These are phyloP conservation scores for Temnothorax unifasciatus DNA, from an alignment of 2,888 invertebrate genomes.

Conservation along the genomic window DNA sequence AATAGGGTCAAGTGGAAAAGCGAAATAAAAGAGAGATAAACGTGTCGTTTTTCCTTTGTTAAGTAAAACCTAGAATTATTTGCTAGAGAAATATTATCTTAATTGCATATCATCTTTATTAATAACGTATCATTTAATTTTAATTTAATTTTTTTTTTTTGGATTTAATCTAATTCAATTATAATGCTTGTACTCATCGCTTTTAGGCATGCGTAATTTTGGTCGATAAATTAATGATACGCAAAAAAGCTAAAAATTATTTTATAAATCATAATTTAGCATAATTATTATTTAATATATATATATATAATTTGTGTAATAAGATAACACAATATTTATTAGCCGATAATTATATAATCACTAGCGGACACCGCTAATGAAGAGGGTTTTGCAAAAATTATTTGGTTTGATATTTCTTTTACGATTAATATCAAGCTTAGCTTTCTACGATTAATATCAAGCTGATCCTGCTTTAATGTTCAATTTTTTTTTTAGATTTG, in stretches of 20 bases:
- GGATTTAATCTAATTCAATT: not conserved
- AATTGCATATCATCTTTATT: not conserved
- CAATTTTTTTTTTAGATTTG: too few species aligned
- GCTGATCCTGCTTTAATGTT: too few species aligned
- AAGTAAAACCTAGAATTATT: not conserved
- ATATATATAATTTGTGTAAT: not conserved
- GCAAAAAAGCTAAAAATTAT: not conserved
- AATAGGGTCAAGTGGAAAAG: not conserved
- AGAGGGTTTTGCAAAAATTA: too few species aligned
- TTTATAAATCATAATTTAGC: not conserved
- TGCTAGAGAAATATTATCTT: not conserved
- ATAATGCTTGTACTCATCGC: not conserved
- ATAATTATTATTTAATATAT: too few species aligned
- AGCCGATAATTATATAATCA: not conserved
- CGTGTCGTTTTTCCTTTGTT: not conserved
- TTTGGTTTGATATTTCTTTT: too few species aligned
- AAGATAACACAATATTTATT: not conserved
- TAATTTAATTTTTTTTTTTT: not conserved
- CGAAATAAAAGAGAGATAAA: constrained; percentile 10
- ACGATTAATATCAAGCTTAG: too few species aligned
- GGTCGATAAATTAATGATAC: not conserved
- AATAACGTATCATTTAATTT: not conserved
- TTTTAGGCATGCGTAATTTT: not conserved
- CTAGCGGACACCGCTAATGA: too few species aligned
- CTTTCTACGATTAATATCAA: too few species aligned